These are phyloP conservation scores for Rattus rattus DNA, from an alignment of 2,113 vertebrate species.

Conservation along the genomic window DNA sequence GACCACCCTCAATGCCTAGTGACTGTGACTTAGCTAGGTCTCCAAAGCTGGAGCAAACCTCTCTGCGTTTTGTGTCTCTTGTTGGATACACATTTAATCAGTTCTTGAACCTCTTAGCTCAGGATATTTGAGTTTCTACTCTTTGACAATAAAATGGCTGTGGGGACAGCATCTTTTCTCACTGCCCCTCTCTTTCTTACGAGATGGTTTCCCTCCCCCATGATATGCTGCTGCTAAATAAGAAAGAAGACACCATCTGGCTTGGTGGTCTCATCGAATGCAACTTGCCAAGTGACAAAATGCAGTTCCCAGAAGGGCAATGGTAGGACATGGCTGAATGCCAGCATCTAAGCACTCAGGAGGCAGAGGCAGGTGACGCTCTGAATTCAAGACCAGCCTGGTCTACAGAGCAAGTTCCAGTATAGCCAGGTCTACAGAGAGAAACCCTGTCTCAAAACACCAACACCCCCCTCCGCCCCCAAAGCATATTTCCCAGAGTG, in stretches of 20 bases:
- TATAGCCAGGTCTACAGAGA: neutral
- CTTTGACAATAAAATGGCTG: neutral
- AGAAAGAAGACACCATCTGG: neutral
- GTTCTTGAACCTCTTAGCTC: neutral
- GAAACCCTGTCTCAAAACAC: neutral
- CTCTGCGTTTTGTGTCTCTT: neutral
- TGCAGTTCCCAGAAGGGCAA: too few species aligned
- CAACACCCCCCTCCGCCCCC: neutral
- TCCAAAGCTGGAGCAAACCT: neutral
- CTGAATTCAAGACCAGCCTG: neutral
- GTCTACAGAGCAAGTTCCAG: neutral
- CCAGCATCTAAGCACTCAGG: neutral
- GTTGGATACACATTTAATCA: neutral
- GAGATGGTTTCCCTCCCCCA: neutral
- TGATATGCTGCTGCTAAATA: rapidly evolving
- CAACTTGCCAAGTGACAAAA: neutral
- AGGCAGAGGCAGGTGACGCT: neutral
- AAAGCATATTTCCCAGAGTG: neutral
- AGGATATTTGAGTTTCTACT: neutral
- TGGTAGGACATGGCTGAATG: neutral
- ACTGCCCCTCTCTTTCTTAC: neutral
- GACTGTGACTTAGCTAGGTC: neutral
- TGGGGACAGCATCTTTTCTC: neutral
- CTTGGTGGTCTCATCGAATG: neutral
- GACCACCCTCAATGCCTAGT: neutral